Evolutionary conservation across 2,797 vertebrate genomes (phyloP).

Genomic region (Manis pentadactyla): DNA sequence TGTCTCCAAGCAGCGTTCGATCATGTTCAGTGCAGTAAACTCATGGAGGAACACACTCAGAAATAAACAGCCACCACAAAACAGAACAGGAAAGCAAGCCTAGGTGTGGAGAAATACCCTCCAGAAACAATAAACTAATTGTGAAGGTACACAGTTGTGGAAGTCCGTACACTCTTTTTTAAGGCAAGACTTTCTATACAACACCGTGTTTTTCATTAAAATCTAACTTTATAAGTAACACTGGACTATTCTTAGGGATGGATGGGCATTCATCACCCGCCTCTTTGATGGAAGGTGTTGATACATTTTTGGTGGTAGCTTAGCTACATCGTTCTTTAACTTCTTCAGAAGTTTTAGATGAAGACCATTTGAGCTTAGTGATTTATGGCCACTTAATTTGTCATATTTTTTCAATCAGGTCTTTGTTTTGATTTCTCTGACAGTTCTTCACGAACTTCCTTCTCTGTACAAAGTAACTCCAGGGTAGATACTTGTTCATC

Average conservation of each 20-base stretch:
- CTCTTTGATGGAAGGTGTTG: constrained; percentile 80
- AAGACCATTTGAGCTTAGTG: constrained; percentile 79
- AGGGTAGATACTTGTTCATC: constrained; percentile 68
- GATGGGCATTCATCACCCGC: constrained; percentile 74
- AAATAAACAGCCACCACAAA: not conserved
- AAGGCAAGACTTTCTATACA: constrained; percentile 43
- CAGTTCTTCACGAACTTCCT: constrained; percentile 73
- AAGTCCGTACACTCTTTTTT: not conserved
- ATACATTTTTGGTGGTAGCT: constrained; percentile 83
- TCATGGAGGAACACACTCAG: not conserved
- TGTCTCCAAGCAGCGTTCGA: constrained; percentile 6
- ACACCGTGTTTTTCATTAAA: constrained; percentile 63
- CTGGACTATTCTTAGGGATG: constrained; percentile 48
- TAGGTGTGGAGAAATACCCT: not conserved
- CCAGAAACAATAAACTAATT: not conserved
- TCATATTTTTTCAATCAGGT: constrained; percentile 79
- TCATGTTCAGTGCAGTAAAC: not conserved
- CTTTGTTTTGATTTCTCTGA: constrained; percentile 80
- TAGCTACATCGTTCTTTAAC: constrained; percentile 79
- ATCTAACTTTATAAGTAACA: constrained; percentile 47
- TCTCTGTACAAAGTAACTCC: constrained; percentile 68
- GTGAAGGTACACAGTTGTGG: constrained; percentile 6
- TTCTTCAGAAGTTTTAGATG: constrained; percentile 80
- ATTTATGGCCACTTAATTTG: constrained; percentile 81
- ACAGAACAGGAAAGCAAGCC: constrained; percentile 9